Base-by-base conservation (phyloP, 2,888 invertebrate genomes). In the Patella pellucida region DNA sequence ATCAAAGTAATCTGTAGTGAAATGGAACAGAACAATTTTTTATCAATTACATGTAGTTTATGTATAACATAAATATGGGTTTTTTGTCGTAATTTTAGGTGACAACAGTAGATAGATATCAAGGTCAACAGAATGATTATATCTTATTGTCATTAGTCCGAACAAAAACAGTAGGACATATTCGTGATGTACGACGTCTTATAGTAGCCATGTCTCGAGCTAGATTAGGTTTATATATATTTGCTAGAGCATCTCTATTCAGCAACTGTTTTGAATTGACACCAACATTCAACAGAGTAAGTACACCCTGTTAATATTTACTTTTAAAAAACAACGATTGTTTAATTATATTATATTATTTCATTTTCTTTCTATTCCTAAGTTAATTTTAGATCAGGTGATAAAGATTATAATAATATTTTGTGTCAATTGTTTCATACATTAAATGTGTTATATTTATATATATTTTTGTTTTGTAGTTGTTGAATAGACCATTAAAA, bases 101-200 rank as follows among this genome's bases (percentile, higher is more conserved):
- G 69, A 92, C 93, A 0, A 99, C 99, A 0, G 99, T 99, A 23
- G 99, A 99, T 92, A 98, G 99, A 90, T 99, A 98, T 91, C 99
- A 99, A 90, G 99, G 99, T 76, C 99, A 99, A 89, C 99, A 99
- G 92, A 99, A 99, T 91, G 99, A 99, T 92, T 97, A 96, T 88
- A 97, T 99, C 78, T 93, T 99, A 19, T 93, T 99, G 71, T 99
- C 99, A 0, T 92, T 99, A 70, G 99, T 99, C 31, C 94, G 98
- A 80, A 99, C 99, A 0, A 95, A 95, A 88, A 96, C 97, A 0
- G 98, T 99, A n/a, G 99, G 99, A 56, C 99, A 99, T 93, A 93
- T 99, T 80, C 91, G 92, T 52, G 99, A 99, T 92, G 96, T 99
- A 0, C 93, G 99, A 12, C 95, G 99, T 88, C 93, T 99, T 80